phyloP scores from a whole-genome alignment of 2,888 invertebrate species.

The Conomelus anceps region DNA sequence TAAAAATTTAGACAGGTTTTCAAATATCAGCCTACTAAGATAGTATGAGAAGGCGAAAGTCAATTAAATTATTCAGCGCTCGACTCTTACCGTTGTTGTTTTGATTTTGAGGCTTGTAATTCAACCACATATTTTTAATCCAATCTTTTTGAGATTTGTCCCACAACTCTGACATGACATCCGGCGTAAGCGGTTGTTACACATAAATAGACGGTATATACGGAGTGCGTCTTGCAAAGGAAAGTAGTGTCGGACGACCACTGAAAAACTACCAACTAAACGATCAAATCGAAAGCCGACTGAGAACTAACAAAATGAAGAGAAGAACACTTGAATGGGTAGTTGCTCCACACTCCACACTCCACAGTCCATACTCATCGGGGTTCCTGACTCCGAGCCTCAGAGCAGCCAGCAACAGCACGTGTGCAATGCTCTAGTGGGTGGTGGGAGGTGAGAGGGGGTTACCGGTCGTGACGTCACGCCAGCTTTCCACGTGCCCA shows the following conservation, averaged over 20 bases:
- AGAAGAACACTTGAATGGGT: neutral
- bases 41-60: neutral
- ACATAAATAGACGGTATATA: neutral
- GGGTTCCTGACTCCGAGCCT: conserved; percentile 4
- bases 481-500: conserved; percentile 29
- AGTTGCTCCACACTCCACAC: neutral
- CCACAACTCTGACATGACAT: conserved; percentile 33
- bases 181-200: neutral
- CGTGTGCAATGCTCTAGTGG: conserved; percentile 19
- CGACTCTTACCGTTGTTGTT: conserved; percentile 1
- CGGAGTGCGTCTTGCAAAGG: neutral
- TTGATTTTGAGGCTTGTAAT: conserved; percentile 38
- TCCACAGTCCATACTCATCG: neutral
- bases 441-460: conserved; percentile 14
- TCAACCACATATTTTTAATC: conserved; percentile 47
- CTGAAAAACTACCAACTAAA: neutral
- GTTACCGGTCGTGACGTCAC: conserved; percentile 27
- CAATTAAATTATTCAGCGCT: neutral
- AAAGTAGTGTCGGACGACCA: neutral
- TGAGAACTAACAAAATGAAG: neutral
- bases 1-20: too few relatives aligned
- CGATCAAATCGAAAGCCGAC: neutral
- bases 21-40: too few relatives aligned
- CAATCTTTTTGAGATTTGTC: conserved; percentile 43
- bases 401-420: too few relatives aligned